Evolutionary conservation across 92 coral and sea anemone species (phyloP), one percentile per base, ranked within the genome.

Genomic region (Zoanthus sansibaricus): DNA sequence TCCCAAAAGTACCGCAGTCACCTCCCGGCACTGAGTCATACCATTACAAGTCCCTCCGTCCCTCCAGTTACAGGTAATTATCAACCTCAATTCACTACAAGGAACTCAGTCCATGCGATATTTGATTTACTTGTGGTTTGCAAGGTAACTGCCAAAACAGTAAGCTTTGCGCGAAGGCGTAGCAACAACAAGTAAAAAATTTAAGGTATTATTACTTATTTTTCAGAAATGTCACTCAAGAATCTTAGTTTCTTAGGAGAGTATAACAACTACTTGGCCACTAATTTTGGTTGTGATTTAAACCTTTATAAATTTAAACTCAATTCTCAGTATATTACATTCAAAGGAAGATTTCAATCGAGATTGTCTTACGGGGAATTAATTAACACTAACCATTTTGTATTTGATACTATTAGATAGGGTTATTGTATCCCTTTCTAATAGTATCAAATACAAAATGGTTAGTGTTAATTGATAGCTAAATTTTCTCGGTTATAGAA

Each of bases 71-170:
- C 66, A 58, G 66, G 66, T 58, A 58, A 6, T 11, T 58, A 11
- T 56, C 66, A 11, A 14, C 66, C 18, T 58, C 66, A 58, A 58
- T 58, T 58, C 66, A 58, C n/a, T 11, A 30, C 32, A 42, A 88
- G 75, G 86, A 78, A 72, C 82, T 89, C 31, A 86, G 64, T 7
- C 92, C 89, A 14, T 56, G 72, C 15, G 89, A 89, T 37, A 89
- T 55, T 77, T 90, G 83, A 52, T 90, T 86, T 71, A 84, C 93
- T 0, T 90, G 90, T 18, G 89, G 93, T 15, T 16, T 56, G 68
- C 93, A 90, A 75, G 90, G 93, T 32, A 2, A 69, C 25, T 69
- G 45, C 2, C 3, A 69, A 20, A 69, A 20, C 66, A 59, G 2
- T 59, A 20, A 0, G n/a, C 66, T 1, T 59, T 59, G 15, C 25